These are phyloP conservation scores for Julus scanicus DNA, from an alignment of 2,888 invertebrate species.

Conservation along the genomic window DNA sequence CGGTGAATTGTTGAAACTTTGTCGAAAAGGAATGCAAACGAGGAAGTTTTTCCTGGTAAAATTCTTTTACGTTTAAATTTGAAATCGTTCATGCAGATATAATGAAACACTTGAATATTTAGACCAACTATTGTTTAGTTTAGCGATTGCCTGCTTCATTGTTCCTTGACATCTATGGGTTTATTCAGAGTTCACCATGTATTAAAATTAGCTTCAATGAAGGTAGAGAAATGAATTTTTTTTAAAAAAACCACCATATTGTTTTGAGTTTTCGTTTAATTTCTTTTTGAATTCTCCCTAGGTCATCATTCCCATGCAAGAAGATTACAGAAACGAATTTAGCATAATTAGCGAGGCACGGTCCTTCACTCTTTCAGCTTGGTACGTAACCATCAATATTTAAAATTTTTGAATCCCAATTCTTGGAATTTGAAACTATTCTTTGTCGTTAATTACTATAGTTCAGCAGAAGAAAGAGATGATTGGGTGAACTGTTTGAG, in stretches of 20 bases:
- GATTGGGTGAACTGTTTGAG: slow-evolving; percentile 70
- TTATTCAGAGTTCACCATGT: slow-evolving; percentile 67
- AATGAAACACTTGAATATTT: neutral
- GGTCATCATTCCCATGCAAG: slow-evolving; percentile 63
- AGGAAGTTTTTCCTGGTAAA: slow-evolving; percentile 74
- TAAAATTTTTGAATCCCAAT: neutral
- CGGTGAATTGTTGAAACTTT: slow-evolving; percentile 74
- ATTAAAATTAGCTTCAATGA: slow-evolving; percentile 70
- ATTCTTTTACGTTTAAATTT: slow-evolving; percentile 61
- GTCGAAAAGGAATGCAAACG: slow-evolving; percentile 73
- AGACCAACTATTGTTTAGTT: slow-evolving; percentile 63
- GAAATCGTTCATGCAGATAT: neutral
- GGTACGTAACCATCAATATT: slow-evolving; percentile 64
- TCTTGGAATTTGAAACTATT: neutral
- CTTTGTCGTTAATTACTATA: slow-evolving; percentile 59
- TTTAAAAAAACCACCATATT: neutral
- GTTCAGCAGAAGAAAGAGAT: slow-evolving; percentile 68
- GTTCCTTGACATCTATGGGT: slow-evolving; percentile 65
- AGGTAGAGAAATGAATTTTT: slow-evolving; percentile 63
- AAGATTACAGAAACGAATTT: slow-evolving; percentile 71
- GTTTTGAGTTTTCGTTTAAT: neutral
- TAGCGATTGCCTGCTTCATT: slow-evolving; percentile 68
- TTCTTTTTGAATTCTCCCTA: slow-evolving; percentile 56
- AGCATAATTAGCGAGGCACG: slow-evolving; percentile 70
- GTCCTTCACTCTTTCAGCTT: slow-evolving; percentile 71